Conservation (phyloP, 2,888 invertebrate genomes). For the Tillus elongatus region DNA sequence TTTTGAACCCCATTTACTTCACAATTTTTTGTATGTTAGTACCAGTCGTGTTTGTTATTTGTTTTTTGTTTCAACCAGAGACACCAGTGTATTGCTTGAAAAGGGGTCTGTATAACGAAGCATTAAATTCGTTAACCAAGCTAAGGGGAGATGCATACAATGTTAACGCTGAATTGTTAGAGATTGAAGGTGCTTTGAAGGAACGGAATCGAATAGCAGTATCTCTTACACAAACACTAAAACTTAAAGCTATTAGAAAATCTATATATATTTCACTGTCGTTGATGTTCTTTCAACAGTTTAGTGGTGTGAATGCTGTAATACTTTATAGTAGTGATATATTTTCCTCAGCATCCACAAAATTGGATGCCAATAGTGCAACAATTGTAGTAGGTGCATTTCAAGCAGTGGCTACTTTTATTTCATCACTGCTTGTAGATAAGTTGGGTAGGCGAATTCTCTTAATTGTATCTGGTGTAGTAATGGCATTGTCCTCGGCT, state of each 20-base stretch:
- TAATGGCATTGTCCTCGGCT: conserved; percentile 62
- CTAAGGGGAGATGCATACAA: conserved; percentile 65
- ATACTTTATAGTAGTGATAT: conserved; percentile 72
- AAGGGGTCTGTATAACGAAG: conserved; percentile 55
- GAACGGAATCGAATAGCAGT: conserved; percentile 22
- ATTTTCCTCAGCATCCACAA: conserved; percentile 56
- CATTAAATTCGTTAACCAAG: conserved; percentile 56
- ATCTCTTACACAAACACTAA: conserved; percentile 23
- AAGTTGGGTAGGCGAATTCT: conserved; percentile 69
- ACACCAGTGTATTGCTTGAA: conserved; percentile 65
- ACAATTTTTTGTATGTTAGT: conserved; percentile 55
- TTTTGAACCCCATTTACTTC: conserved; percentile 29
- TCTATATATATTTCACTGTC: conserved; percentile 64
- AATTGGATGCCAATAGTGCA: conserved; percentile 50
- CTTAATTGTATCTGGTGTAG: conserved; percentile 58
- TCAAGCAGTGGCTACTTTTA: conserved; percentile 67
- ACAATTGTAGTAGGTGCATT: conserved; percentile 77
- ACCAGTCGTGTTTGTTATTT: conserved; percentile 56
- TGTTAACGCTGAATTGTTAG: conserved; percentile 54
- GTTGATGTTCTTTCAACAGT: conserved; percentile 84
- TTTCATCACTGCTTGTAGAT: conserved; percentile 71
- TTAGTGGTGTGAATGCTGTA: conserved; percentile 75
- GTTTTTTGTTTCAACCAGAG: conserved; percentile 80
- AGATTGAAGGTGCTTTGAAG: conserved; percentile 46
- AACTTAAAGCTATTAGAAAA: conserved; percentile 35